Evolutionary conservation across 2,888 invertebrate genomes (phyloP).

Genomic region (Papilio gigon): DNA sequence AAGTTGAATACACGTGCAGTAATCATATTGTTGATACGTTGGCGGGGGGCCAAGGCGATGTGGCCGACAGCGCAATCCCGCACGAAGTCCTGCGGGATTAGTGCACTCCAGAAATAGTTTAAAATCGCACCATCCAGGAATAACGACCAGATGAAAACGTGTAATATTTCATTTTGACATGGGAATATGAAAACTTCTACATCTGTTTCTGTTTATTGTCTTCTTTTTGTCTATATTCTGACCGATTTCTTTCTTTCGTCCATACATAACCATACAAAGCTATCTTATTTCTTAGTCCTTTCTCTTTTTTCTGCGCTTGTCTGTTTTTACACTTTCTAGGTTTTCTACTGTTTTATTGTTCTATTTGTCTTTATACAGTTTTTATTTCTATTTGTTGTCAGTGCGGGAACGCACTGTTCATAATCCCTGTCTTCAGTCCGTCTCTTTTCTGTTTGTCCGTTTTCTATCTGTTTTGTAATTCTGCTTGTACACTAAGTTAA

Average conservation of each 20-base stretch:
- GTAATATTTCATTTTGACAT: constrained; percentile 18
- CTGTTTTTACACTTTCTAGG: background rate
- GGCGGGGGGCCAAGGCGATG: constrained; percentile 21
- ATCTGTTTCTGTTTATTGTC: background rate
- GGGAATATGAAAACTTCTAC: background rate
- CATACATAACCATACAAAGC: background rate
- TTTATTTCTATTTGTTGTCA: no score
- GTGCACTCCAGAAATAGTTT: constrained; percentile 28
- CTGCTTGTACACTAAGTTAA: background rate
- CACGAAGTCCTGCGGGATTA: constrained; percentile 23
- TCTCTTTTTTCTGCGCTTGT: background rate
- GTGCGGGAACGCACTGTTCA: no score
- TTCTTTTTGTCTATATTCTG: background rate
- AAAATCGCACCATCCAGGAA: constrained; percentile 8
- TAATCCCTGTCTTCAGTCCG: background rate
- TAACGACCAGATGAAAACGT: constrained; percentile 29
- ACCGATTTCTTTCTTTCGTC: background rate
- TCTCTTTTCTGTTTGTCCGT: background rate
- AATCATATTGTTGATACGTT: constrained; percentile 26
- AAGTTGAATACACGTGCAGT: constrained; percentile 19
- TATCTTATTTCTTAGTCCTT: background rate
- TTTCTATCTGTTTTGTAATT: background rate
- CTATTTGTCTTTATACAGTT: no score
- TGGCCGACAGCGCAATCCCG: constrained; percentile 19
- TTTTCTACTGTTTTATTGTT: no score